These are phyloP conservation scores for Rhagium mordax DNA, from an alignment of 2,888 invertebrate genomes.

Conservation along the genomic window DNA sequence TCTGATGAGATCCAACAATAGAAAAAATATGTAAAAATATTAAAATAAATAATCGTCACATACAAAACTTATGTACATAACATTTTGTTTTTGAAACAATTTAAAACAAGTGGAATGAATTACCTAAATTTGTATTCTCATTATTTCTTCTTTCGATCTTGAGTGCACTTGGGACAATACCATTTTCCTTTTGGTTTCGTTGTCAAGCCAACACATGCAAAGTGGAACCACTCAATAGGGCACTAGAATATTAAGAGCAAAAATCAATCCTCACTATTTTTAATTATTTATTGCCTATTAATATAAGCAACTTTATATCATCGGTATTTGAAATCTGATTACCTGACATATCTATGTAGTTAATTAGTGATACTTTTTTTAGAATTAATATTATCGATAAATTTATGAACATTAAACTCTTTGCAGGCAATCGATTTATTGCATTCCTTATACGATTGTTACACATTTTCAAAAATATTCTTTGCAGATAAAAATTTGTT, in stretches of 20 bases:
- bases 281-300: background rate
- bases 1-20: conserved; percentile 35
- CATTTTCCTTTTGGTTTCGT: conserved; percentile 96
- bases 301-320: too few relatives aligned
- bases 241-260: conserved; percentile 71
- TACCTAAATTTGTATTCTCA: conserved; percentile 52
- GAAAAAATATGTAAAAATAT: conserved; percentile 31
- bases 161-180: conserved; percentile 94
- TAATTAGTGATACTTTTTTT: too few relatives aligned
- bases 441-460: too few relatives aligned
- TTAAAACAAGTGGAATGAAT: conserved; percentile 45
- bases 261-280: background rate
- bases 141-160: conserved; percentile 86
- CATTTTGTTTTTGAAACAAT: conserved; percentile 17
- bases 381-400: too few relatives aligned
- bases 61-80: conserved; percentile 27
- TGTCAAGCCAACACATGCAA: conserved; percentile 92
- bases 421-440: too few relatives aligned
- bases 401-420: too few relatives aligned
- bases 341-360: too few relatives aligned
- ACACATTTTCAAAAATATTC: too few relatives aligned
- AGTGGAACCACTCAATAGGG: conserved; percentile 97
- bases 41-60: conserved; percentile 26
- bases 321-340: too few relatives aligned
- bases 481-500: too few relatives aligned